phyloP scores from a whole-genome alignment of 2,797 vertebrate genomes.

The Denticeps clupeoides region DNA sequence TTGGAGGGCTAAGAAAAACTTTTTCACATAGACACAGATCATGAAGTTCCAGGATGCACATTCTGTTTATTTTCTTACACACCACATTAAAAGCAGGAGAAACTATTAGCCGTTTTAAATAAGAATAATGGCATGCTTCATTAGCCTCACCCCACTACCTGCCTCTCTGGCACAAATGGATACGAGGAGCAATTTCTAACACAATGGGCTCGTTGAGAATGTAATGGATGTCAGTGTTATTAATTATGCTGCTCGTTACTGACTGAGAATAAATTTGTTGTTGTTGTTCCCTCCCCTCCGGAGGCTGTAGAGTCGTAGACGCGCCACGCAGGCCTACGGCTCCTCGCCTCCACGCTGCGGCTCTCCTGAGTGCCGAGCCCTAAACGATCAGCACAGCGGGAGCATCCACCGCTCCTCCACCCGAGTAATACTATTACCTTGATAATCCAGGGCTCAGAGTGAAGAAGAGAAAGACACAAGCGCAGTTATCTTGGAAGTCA shows the following conservation, averaged over 20 bases:
- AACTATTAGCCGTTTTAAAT: constrained; percentile 34
- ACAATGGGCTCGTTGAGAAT: constrained; percentile 43
- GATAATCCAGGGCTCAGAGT: constrained; percentile 13
- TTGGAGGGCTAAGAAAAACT: too few relatives aligned
- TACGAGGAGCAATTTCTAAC: constrained; percentile 34
- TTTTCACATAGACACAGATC: too few relatives aligned
- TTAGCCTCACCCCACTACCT: constrained; percentile 23
- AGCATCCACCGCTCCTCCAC: too few relatives aligned
- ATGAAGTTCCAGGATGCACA: constrained; percentile 13
- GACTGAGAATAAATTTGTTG: constrained; percentile 48
- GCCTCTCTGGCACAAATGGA: constrained; percentile 24
- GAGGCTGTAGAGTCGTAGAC: too few relatives aligned
- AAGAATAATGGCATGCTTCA: constrained; percentile 33
- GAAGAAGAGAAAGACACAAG: constrained; percentile 5
- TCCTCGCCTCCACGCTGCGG: too few relatives aligned
- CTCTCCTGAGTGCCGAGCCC: too few relatives aligned
- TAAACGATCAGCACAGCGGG: too few relatives aligned
- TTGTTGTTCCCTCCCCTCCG: constrained; percentile 58
- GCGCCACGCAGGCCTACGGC: too few relatives aligned
- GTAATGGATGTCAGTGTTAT: constrained; percentile 54
- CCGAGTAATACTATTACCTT: constrained; percentile 16
- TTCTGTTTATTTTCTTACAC: constrained; percentile 25
- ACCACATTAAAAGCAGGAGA: constrained; percentile 26
- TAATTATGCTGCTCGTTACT: constrained; percentile 59
- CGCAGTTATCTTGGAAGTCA: constrained; percentile 14